Conservation (phyloP, 2,888 invertebrate species). For the Caenorhabditis plicata region DNA sequence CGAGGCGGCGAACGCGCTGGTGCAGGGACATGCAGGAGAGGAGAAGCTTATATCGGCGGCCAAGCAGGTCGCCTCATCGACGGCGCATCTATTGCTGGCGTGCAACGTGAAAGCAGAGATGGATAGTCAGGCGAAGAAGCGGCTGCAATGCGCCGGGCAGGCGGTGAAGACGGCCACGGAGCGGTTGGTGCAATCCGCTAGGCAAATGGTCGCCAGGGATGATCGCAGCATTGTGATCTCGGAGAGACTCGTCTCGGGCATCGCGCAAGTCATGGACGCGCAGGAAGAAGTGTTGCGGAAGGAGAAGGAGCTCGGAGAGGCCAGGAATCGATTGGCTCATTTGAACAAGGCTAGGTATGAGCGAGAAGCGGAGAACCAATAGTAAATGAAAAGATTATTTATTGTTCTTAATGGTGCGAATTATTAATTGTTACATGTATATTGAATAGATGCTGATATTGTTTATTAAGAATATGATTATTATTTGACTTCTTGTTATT, state of each 20-base stretch:
- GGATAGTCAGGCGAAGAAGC: slow-evolving; percentile 86
- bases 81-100: slow-evolving; percentile 93
- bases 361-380: slow-evolving; percentile 8
- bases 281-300: slow-evolving; percentile 80
- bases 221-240: slow-evolving; percentile 87
- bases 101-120: slow-evolving; percentile 98
- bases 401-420: too few relatives aligned
- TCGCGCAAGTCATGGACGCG: slow-evolving; percentile 66
- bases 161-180: slow-evolving; percentile 81
- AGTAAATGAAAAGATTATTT: too few relatives aligned
- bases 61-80: slow-evolving; percentile 87
- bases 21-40: slow-evolving; percentile 74
- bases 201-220: slow-evolving; percentile 74
- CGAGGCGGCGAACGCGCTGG: slow-evolving; percentile 94
- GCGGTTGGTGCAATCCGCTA: slow-evolving; percentile 89
- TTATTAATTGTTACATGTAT: too few relatives aligned
- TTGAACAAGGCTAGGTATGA: slow-evolving; percentile 90
- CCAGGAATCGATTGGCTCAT: slow-evolving; percentile 83
- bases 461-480: too few relatives aligned
- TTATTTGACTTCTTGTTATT: too few relatives aligned
- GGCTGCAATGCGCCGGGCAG: slow-evolving; percentile 72
- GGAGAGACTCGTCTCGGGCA: slow-evolving; percentile 79
- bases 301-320: slow-evolving; percentile 83
- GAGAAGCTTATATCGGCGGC: slow-evolving; percentile 94
- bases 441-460: too few relatives aligned